A percentile compares a stretch with the other conserved stretches of the same genome.
Conservation (phyloP, 2,113 vertebrate species). For the Gambusia affinis region DNA sequence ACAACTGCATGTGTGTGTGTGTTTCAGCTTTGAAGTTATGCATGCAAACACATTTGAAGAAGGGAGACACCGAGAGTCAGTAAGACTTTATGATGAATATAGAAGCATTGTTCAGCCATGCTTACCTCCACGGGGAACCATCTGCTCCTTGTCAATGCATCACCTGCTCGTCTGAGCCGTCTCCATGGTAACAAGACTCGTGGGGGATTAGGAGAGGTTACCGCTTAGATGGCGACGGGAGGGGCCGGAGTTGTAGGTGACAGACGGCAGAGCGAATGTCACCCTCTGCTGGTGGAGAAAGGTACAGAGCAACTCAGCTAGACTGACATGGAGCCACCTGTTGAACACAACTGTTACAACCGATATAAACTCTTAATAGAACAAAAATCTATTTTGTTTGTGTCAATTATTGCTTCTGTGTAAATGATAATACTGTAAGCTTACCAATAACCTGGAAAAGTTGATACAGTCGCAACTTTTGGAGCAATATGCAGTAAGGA, state of each 20-base stretch:
- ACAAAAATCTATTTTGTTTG: too few relatives aligned
- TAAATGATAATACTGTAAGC: too few relatives aligned
- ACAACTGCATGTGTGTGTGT: not conserved
- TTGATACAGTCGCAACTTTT: not conserved
- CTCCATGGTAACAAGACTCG: conserved; percentile 84
- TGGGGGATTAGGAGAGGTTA: conserved; percentile 80
- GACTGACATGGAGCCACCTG: conserved; percentile 3
- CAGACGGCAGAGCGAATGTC: conserved; percentile 58
- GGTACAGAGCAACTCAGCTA: not conserved
- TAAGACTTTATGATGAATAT: conserved; percentile 89
- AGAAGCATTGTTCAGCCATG: conserved; percentile 88
- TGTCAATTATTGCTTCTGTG: too few relatives aligned
- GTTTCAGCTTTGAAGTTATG: conserved; percentile 55
- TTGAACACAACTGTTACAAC: not conserved
- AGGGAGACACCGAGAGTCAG: conserved; percentile 70
- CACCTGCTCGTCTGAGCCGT: conserved; percentile 97
- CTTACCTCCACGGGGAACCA: conserved; percentile 97
- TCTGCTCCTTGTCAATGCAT: conserved; percentile 99
- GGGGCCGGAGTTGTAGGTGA: conserved; percentile 45
- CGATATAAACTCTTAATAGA: too few relatives aligned
- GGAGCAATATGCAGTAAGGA: too few relatives aligned
- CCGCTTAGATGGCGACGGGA: conserved; percentile 70
- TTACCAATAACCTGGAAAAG: too few relatives aligned
- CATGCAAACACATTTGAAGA: conserved; percentile 50
- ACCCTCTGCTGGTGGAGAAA: conserved; percentile 72